phyloP scores from a whole-genome alignment of 2,888 invertebrate species.

The Fabriciana adippe region DNA sequence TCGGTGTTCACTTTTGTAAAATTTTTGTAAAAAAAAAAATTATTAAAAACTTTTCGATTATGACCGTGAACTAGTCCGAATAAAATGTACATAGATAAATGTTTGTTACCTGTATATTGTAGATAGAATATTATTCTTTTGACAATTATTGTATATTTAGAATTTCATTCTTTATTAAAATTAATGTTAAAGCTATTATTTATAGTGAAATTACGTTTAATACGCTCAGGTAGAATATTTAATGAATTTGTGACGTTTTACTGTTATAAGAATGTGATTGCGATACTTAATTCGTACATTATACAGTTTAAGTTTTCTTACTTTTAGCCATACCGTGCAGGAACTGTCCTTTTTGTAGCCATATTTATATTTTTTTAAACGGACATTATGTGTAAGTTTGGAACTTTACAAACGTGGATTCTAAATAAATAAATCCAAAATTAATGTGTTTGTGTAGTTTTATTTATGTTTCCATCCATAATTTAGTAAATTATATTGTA shows the following conservation, averaged over 20 bases:
- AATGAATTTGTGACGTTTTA: constrained; percentile 52
- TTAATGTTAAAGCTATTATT: constrained; percentile 74
- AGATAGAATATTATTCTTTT: constrained; percentile 81
- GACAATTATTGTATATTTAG: constrained; percentile 75
- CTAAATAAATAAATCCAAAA: constrained; percentile 79
- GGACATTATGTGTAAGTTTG: constrained; percentile 76
- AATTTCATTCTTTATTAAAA: constrained; percentile 68
- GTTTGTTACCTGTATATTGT: constrained; percentile 82
- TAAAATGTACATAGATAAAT: constrained; percentile 81
- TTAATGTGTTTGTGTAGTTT: constrained; percentile 48
- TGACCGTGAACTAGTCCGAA: constrained; percentile 79
- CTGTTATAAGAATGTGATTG: constrained; percentile 54
- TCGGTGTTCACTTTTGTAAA: constrained; percentile 68
- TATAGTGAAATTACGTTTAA: constrained; percentile 64
- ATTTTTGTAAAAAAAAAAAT: constrained; percentile 65
- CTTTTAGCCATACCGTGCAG: constrained; percentile 64
- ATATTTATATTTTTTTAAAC: constrained; percentile 80
- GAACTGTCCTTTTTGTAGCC: constrained; percentile 73
- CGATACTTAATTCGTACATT: constrained; percentile 60
- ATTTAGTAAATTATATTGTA: too few species aligned
- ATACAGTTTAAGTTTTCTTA: constrained; percentile 53
- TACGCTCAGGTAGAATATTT: constrained; percentile 69
- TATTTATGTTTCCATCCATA: constrained; percentile 24
- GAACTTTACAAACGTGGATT: constrained; percentile 78
- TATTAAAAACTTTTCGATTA: constrained; percentile 64